Base-by-base conservation (phyloP, 2,113 vertebrate species). In the Ranitomeya variabilis region DNA sequence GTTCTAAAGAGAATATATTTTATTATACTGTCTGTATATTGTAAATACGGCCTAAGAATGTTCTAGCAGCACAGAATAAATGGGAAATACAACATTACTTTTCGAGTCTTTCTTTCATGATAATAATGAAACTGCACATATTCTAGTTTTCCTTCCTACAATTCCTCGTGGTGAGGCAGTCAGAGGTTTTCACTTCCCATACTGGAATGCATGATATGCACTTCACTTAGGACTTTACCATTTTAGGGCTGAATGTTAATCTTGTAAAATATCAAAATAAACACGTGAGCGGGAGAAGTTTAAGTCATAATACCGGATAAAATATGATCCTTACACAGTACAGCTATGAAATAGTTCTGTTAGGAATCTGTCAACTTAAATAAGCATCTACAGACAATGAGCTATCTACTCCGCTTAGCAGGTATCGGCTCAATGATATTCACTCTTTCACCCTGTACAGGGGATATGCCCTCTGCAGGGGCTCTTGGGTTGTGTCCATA, bases 71-170 rank as follows among this genome's bases (percentile, higher is more conserved):
- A 80, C 69, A 71, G 37, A 80, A 26, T 55, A 23, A 80, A 80
- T 60, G 57, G 31, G 16, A 79, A 54, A 64, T 16, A 81, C 78
- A 87, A 78, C 15, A 86, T 45, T 45, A 13, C 12, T 60, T 76
- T 78, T 2, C 8, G 11, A 12, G n/a, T 78, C 23, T 87, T 80
- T n/a, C 6, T 69, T 87, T 69, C 18, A n/a, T 51, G 10, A 69
- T 71, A 69, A 7, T 54, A 79, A 12, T 85, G 14, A 77, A 76
- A 78, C 31, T 86, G 71, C 73, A 52, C 57, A 64, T 21, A 55
- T 23, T 26, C n/a, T 69, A 71, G 82, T 69, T 84, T 71, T 84
- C 9, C 64, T 84, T 84, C 82, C 82, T 84, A 84, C 13, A 71
- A 71, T 10, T 15, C 54, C 45, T 26, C 1, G 19, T 71, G 69